Conservation (phyloP, 2,113 vertebrate genomes). For the Bos javanicus region DNA sequence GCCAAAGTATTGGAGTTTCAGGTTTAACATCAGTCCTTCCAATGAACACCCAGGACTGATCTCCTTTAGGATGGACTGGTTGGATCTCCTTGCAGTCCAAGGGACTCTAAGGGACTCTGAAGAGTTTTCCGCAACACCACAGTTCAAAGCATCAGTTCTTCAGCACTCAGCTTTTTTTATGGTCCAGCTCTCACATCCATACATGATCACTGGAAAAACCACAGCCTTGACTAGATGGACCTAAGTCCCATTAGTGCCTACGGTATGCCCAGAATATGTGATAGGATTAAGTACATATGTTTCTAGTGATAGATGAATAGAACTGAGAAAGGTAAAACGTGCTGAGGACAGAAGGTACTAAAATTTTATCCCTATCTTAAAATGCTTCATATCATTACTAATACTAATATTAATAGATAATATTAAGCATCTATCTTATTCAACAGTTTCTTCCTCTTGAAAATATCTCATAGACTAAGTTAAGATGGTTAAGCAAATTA, state of each 20-base stretch:
- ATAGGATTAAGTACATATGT: constrained; percentile 10
- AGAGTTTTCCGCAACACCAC: not conserved
- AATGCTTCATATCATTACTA: constrained; percentile 44
- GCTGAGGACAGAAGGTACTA: constrained; percentile 10
- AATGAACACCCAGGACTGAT: not conserved
- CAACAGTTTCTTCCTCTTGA: not conserved
- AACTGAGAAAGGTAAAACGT: not conserved
- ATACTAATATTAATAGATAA: constrained; percentile 19
- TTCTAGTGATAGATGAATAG: constrained; percentile 45
- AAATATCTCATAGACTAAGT: not conserved
- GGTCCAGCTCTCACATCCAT: not conserved
- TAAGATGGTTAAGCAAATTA: constrained; percentile 16
- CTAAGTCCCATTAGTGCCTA: not conserved
- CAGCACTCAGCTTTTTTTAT: not conserved
- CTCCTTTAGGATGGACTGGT: not conserved
- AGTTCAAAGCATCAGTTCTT: not conserved
- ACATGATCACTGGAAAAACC: not conserved
- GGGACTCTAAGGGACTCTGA: not conserved
- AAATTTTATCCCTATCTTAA: constrained; percentile 39
- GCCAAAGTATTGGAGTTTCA: not conserved
- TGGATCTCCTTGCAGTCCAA: not conserved
- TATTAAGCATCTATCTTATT: constrained; percentile 44
- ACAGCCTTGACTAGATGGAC: not conserved
- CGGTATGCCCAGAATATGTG: not conserved
- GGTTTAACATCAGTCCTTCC: not conserved